phyloP scores from a whole-genome alignment of 2,888 invertebrate species.

The Ceramica pisi region DNA sequence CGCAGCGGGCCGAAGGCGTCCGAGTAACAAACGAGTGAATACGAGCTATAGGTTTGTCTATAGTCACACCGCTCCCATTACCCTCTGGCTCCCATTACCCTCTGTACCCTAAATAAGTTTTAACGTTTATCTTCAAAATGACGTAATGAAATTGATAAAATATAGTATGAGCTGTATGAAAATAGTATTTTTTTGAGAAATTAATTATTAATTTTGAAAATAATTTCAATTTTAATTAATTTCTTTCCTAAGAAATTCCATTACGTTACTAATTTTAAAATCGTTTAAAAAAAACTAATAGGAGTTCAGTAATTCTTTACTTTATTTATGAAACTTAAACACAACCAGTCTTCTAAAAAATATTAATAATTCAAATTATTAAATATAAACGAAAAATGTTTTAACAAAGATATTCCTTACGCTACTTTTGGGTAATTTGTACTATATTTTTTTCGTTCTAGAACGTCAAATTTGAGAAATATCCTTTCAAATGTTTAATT shows the following conservation, averaged over 20 bases:
- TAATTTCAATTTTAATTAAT: constrained; percentile 1
- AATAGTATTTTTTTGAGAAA: constrained; percentile 10
- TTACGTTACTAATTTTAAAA: constrained; percentile 15
- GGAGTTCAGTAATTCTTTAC: constrained; percentile 1
- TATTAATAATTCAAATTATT: background rate
- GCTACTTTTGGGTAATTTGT: background rate
- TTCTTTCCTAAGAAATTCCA: background rate
- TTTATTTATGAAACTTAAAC: constrained; percentile 9
- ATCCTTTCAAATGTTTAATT: constrained; percentile 5
- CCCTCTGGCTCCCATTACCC: no score
- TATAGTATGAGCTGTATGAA: constrained; percentile 9
- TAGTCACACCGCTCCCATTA: no score
- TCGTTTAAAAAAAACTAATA: constrained; percentile 4
- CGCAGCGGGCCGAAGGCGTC: no score
- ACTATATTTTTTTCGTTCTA: background rate
- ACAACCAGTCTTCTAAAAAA: constrained; percentile 15
- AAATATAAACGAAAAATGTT: constrained; percentile 2
- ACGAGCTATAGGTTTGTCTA: no score
- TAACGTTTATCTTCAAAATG: constrained; percentile 4
- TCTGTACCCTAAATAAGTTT: background rate
- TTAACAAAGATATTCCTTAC: constrained; percentile 11
- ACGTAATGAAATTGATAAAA: constrained; percentile 8
- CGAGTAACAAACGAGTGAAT: no score
- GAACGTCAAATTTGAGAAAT: constrained; percentile 3
- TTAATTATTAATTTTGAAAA: constrained; percentile 1